Base-by-base conservation (phyloP, 1,140 invertebrate genomes). In the Chrysomallon squamiferum region DNA sequence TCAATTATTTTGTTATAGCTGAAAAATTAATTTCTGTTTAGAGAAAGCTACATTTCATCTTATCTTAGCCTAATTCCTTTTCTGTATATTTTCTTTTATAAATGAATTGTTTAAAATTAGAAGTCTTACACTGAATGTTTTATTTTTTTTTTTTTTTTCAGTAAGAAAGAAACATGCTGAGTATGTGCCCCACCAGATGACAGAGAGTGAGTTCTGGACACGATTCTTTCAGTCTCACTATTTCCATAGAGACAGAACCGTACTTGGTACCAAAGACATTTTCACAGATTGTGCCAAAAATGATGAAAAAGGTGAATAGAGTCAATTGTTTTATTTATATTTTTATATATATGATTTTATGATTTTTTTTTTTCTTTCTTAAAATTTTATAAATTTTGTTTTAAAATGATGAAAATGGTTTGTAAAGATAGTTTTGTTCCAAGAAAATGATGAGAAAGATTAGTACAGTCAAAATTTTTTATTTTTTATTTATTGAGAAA, bases 151-250 rank as follows among this genome's bases (percentile, higher is more conserved):
- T 57, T 68, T 30, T 61, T 20, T 77, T 84, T 62, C 77, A 76
- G 97, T 99, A 0, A 94, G 95, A 81, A 92, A 92, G 87, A 99
- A 99, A 89, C 96, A 99, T 87, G 87, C 92, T 68, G 96, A 99
- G 87, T 92, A 95, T 87, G 97, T 99, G 41, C 98, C 97, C 52
- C 89, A 92, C 69, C 95, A 96, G 88, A 91, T 99, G 90, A 90
- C 92, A 0, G 98, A 99, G 86, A 89, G 93, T 2, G 95, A 98
- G 80, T 99, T 99, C 88, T 99, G 98, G 98, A 97, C 95, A 13
- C 94, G 97, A 76, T 99, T 99, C 87, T 99, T 99, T 87, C 97
- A 99, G 83, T 99, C 96, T 22, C 97, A 99, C 88, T 99, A 99
- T 88, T 99, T 99, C 90, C 96, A 99, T 88, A 90, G 95, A 69